A percentile compares a stretch with the other conserved stretches of the same genome.
Evolutionary conservation across 2,797 vertebrate genomes (phyloP).

Genomic region (Mormyrus proboscirostris): DNA sequence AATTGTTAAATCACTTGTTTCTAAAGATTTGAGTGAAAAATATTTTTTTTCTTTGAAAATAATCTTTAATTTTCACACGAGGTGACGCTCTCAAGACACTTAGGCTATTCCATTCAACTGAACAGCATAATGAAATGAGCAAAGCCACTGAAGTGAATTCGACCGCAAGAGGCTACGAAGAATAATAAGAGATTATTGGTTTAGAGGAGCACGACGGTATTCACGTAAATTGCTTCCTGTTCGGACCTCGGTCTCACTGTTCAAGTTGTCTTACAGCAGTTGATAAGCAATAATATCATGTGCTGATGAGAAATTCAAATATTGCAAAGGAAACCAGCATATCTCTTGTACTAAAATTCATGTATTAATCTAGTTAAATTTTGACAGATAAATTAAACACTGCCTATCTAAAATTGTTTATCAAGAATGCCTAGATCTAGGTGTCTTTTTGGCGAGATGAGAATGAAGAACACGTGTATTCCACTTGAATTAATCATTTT

Average conservation of each 20-base stretch:
- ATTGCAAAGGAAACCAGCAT: background rate
- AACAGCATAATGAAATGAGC: background rate
- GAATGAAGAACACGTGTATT: background rate
- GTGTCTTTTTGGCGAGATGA: background rate
- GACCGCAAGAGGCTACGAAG: background rate
- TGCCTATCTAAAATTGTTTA: background rate
- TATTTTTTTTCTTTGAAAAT: background rate
- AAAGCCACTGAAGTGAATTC: background rate
- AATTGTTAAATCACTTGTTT: background rate
- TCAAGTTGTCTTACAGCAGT: background rate
- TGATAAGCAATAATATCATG: background rate
- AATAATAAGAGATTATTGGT: constrained; percentile 4
- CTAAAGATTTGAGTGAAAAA: background rate
- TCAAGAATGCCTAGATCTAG: background rate
- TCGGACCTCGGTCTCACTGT: background rate
- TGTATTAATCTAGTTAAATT: background rate
- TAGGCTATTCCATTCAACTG: background rate
- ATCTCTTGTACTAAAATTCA: background rate
- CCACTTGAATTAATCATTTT: background rate
- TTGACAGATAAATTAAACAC: background rate
- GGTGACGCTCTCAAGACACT: background rate
- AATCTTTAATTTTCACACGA: background rate
- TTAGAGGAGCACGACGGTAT: background rate
- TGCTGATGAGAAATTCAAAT: background rate
- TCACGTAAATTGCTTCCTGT: background rate